Base-by-base conservation (phyloP, 2,113 vertebrate genomes). In the Bufo gargarizans region DNA sequence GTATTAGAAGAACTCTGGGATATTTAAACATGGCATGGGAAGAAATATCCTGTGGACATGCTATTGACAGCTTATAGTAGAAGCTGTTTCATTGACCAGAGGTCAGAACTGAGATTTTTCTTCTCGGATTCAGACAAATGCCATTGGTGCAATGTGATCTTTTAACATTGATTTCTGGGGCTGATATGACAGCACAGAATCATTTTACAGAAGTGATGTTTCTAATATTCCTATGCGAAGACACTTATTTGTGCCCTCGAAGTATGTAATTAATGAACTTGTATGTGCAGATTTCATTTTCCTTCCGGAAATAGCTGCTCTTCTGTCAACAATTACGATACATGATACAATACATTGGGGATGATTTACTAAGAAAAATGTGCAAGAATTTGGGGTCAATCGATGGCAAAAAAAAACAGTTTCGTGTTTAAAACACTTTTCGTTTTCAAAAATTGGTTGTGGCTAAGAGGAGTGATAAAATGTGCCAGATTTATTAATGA, bases 71-170 rank as follows among this genome's bases (percentile, higher is more conserved):
- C 45, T 67, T 16, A 55, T 33, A 53, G n/a, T 56, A 67, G 33
- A 79, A 45, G 45, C 50, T 59, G 72, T 12, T 71, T 59, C 45
- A 69, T 84, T 71, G 82, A 71, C 82, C 82, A 72, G 79, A 87
- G 86, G 77, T 87, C 77, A 72, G 8, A 72, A 59, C 1, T 22
- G 22, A 20, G 33, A 56, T 81, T 81, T 87, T 43, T 81, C 10
- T 69, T 45, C 63, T 81, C 47, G 33, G 33, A 55, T 81, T 87
- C 43, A 47, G 17, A 71, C 77, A 80, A 72, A 81, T 81, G 81
- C 47, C 16, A 43, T 17, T 20, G 3, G 13, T 71, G 22, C 2
- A 81, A 72, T 63, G 65, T 77, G 72, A 76, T 77, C 43, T 77
- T 77, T 63, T 76, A 61, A 22, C 58, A 77, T 86, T 86, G 71